phyloP scores from a whole-genome alignment of 2,888 invertebrate species.

The Leistus spinibarbis region DNA sequence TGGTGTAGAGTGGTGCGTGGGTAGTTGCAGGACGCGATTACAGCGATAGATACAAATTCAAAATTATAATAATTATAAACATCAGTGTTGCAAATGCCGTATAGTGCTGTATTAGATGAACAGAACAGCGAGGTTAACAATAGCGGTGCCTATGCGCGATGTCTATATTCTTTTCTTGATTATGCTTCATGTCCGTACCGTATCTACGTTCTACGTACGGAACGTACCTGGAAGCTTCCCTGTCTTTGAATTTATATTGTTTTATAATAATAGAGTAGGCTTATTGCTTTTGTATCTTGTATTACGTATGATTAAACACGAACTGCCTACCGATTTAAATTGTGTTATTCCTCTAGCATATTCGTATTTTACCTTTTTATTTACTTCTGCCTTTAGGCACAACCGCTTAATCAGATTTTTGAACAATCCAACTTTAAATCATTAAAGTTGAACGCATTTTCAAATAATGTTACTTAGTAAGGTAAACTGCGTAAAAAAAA shows the following conservation, averaged over 20 bases:
- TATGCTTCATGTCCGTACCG: not conserved
- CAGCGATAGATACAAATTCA: slow-evolving; percentile 6
- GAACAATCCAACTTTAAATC: no score
- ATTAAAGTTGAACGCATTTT: no score
- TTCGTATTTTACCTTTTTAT: not conserved
- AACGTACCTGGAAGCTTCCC: slow-evolving; percentile 31
- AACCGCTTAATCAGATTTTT: no score
- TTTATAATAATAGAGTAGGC: slow-evolving; percentile 34
- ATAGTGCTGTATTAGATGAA: not conserved
- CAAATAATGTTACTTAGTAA: no score
- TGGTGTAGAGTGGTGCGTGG: not conserved
- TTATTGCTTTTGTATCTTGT: slow-evolving; percentile 34
- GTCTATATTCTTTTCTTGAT: not conserved
- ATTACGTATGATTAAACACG: slow-evolving; percentile 31
- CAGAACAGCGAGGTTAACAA: not conserved
- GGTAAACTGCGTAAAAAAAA: no score
- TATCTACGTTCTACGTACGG: no score
- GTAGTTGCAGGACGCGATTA: slow-evolving; percentile 21
- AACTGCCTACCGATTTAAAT: slow-evolving; percentile 35
- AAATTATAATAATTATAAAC: slow-evolving; percentile 35
- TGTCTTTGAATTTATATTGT: slow-evolving; percentile 31
- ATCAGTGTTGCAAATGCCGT: not conserved
- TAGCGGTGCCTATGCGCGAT: not conserved
- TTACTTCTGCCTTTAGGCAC: not conserved
- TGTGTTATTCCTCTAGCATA: slow-evolving; percentile 7